These are phyloP conservation scores for Hyla sarda DNA, from an alignment of 2,113 vertebrate species.

Conservation along the genomic window DNA sequence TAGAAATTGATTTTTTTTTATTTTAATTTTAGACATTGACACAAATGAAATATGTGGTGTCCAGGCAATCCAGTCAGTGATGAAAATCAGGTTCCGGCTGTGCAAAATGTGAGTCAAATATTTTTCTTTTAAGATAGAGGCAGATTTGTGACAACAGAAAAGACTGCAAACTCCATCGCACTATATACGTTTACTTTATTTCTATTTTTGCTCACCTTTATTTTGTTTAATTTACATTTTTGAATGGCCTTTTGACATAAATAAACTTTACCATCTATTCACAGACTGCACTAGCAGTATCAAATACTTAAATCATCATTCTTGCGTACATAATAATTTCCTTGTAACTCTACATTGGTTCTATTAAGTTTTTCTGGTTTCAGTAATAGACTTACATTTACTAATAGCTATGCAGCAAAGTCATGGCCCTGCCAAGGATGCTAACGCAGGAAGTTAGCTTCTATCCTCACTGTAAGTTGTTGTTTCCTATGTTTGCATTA, in stretches of 20 bases:
- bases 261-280: too few species aligned
- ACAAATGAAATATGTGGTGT: conserved; percentile 11
- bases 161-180: not conserved
- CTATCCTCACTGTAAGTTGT: not conserved
- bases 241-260: too few species aligned
- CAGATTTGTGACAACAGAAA: not conserved
- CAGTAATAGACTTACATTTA: too few species aligned
- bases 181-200: not conserved
- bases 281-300: too few species aligned
- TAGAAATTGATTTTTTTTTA: not conserved
- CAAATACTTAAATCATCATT: too few species aligned
- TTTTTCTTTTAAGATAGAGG: not conserved
- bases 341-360: too few species aligned
- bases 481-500: not conserved
- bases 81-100: conserved; percentile 4
- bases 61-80: not conserved
- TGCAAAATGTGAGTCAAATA: conserved; percentile 17
- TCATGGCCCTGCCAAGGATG: too few species aligned
- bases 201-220: not conserved
- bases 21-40: not conserved
- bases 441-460: not conserved
- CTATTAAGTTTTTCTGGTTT: too few species aligned
- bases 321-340: too few species aligned
- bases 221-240: too few species aligned
- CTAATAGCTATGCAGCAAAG: too few species aligned